These are phyloP conservation scores for Eumerus sabulonum DNA, from an alignment of 2,888 invertebrate genomes.

Conservation along the genomic window DNA sequence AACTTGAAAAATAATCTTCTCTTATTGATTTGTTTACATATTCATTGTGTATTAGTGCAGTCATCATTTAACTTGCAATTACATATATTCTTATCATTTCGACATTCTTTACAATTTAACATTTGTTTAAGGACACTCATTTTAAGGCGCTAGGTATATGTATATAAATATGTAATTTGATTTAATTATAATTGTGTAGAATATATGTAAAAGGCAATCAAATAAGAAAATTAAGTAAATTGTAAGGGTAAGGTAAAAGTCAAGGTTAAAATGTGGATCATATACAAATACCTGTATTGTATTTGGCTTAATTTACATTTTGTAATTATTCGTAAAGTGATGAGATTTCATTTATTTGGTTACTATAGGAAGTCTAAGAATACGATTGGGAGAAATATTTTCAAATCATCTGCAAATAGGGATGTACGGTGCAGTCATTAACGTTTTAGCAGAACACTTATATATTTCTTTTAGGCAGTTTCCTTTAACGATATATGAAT, in stretches of 20 bases:
- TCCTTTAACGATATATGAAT: conserved; percentile 16
- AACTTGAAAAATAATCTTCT: no score
- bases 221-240: conserved; percentile 23
- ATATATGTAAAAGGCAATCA: conserved; percentile 24
- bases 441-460: conserved; percentile 43
- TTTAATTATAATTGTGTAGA: conserved; percentile 16
- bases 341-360: no score
- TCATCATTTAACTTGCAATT: not conserved
- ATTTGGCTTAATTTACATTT: no score
- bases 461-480: conserved; percentile 43
- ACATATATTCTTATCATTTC: not conserved
- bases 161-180: no score
- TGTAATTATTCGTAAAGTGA: no score
- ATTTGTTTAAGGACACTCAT: conserved; percentile 64
- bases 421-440: conserved; percentile 41
- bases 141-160: conserved; percentile 50
- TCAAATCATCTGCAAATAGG: no score
- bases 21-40: not conserved
- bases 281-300: no score
- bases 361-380: no score
- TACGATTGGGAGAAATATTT: no score
- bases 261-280: no score
- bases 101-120: conserved; percentile 23
- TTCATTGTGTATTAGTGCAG: conserved; percentile 10
- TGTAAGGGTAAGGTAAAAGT: conserved; percentile 1